These are phyloP conservation scores for Anoncus sp. DNA, from an alignment of 2,888 invertebrate genomes.

Conservation along the genomic window DNA sequence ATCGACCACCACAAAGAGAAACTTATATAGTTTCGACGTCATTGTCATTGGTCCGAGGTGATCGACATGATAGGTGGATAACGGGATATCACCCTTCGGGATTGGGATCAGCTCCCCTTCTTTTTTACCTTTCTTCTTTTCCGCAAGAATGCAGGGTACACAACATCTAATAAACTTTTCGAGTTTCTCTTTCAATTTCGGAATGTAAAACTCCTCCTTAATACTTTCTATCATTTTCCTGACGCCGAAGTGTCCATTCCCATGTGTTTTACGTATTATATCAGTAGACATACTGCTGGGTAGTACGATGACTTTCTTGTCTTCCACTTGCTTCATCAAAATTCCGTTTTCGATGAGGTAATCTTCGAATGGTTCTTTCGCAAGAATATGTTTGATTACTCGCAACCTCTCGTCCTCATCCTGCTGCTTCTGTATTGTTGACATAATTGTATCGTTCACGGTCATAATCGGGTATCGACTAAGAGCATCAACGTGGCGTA, in stretches of 20 bases:
- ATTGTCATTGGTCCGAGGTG: too few species aligned
- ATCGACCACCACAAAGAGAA: too few species aligned
- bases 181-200: too few species aligned
- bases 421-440: conserved; percentile 52
- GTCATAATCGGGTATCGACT: conserved; percentile 63
- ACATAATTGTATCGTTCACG: conserved; percentile 27
- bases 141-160: conserved; percentile 72
- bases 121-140: conserved; percentile 72
- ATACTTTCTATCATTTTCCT: conserved; percentile 54
- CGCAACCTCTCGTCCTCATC: conserved; percentile 40
- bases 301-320: conserved; percentile 31
- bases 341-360: conserved; percentile 36
- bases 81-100: too few species aligned
- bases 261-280: conserved; percentile 54
- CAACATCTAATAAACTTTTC: conserved; percentile 63
- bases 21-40: too few species aligned
- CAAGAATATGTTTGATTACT: not conserved
- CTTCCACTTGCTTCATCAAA: too few species aligned
- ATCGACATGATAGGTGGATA: too few species aligned
- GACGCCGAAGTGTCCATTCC: conserved; percentile 54
- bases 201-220: conserved; percentile 61
- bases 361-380: conserved; percentile 19
- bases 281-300: conserved; percentile 29
- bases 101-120: conserved; percentile 71
- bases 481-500: conserved; percentile 68